phyloP scores from a whole-genome alignment of 2,888 invertebrate genomes.

The Eupithecia insigniata region DNA sequence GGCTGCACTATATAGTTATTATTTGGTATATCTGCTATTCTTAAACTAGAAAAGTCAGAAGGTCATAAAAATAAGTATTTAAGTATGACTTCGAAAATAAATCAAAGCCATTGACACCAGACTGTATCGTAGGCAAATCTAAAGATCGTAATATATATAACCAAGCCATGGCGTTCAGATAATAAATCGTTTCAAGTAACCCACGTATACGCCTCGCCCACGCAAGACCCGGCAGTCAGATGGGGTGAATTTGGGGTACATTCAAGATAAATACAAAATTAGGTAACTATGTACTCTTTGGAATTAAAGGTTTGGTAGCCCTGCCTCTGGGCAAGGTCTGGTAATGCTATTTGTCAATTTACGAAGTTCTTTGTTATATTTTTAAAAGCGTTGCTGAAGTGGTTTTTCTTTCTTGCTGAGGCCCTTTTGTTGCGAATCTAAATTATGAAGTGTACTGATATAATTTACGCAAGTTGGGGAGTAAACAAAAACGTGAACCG shows the following conservation, averaged over 20 bases:
- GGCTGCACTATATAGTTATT: too few relatives aligned
- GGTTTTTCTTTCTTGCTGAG: conserved; percentile 34
- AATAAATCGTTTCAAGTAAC: conserved; percentile 11
- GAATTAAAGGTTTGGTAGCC: conserved; percentile 15
- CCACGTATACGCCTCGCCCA: conserved; percentile 8
- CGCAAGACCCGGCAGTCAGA: conserved; percentile 1
- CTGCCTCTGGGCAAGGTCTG: conserved; percentile 14
- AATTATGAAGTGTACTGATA: conserved; percentile 26
- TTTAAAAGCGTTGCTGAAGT: conserved; percentile 34
- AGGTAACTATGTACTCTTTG: background rate
- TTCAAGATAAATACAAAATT: conserved; percentile 6
- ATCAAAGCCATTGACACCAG: background rate
- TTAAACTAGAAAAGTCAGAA: background rate
- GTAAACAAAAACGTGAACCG: background rate
- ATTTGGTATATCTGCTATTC: too few relatives aligned
- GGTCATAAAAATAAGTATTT: background rate
- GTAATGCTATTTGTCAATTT: conserved; percentile 39
- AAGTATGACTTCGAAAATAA: background rate
- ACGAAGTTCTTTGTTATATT: conserved; percentile 37
- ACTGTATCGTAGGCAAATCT: background rate
- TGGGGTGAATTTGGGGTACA: conserved; percentile 1
- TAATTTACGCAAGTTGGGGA: conserved; percentile 17
- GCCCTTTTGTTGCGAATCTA: conserved; percentile 29
- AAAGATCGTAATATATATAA: conserved; percentile 11
- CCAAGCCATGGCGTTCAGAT: conserved; percentile 11